phyloP scores from a whole-genome alignment of 2,113 vertebrate genomes.

The Nycticryphes semicollaris region DNA sequence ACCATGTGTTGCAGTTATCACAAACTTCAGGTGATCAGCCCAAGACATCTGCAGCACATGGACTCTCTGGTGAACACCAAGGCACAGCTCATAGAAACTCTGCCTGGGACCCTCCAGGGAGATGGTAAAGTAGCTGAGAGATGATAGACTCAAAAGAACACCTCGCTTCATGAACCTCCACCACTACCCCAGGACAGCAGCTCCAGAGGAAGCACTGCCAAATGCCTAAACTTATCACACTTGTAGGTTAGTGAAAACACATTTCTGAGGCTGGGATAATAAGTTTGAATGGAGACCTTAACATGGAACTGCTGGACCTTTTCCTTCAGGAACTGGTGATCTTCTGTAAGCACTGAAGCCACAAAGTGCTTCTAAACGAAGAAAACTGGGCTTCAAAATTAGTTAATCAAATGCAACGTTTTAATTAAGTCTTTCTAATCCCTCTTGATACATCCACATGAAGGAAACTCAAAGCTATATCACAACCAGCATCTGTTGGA shows the following conservation, averaged over 20 bases:
- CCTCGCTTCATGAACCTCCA: slow-evolving; percentile 40
- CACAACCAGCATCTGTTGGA: neutral
- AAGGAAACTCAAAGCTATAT: neutral
- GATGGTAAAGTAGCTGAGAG: slow-evolving; percentile 30
- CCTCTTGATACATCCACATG: neutral
- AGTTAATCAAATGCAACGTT: slow-evolving; percentile 38
- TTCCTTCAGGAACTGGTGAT: slow-evolving; percentile 40
- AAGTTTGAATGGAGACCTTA: slow-evolving; percentile 60
- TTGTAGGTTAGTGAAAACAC: slow-evolving; percentile 68
- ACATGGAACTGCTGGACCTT: slow-evolving; percentile 52
- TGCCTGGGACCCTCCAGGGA: slow-evolving; percentile 24
- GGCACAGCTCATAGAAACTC: slow-evolving; percentile 5
- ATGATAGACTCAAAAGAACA: slow-evolving; percentile 42
- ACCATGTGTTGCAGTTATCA: slow-evolving; percentile 37
- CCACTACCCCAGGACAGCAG: slow-evolving; percentile 5
- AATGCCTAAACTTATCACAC: slow-evolving; percentile 46
- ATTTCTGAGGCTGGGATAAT: slow-evolving; percentile 63
- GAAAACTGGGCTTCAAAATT: neutral
- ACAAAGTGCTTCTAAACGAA: slow-evolving; percentile 24
- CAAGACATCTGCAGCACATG: slow-evolving; percentile 47
- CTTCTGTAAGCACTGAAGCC: neutral
- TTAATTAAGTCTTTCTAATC: neutral
- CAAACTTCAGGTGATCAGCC: slow-evolving; percentile 37
- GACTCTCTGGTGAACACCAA: slow-evolving; percentile 44
- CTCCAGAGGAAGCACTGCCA: slow-evolving; percentile 47